Base-by-base conservation (phyloP, 2,113 vertebrate species). In the Onychostruthus taczanowskii region DNA sequence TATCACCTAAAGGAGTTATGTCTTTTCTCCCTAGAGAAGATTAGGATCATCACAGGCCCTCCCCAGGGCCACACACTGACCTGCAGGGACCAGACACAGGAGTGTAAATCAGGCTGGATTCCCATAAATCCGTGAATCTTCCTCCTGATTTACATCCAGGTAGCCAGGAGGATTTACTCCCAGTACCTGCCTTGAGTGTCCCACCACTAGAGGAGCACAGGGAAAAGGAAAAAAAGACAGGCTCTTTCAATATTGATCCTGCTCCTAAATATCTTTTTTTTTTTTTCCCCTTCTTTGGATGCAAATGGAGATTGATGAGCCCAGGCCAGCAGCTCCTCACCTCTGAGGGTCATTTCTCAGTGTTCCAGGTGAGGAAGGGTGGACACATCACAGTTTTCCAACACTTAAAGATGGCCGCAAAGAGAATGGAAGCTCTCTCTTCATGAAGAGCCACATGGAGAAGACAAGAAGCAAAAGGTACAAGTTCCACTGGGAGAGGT, bases 221-320 rank as follows among this genome's bases (percentile, higher is more conserved):
- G 6, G 22, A 18, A 28, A 68, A 66, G 31, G 41, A 61, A 56
- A 62, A 67, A 59, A 62, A 52, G 7, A 12, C 6, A n/a, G 8
- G n/a, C 26, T 74, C 33, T 68, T 80, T 72, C 33, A n/a, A 27
- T 75, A 82, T 81, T 61, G 88, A 95, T 94, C 70, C 75, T 61
- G 46, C 78, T 88, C 84, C 75, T 87, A 91, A 83, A 93, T 76
- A 33, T 61, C 11, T 39, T 12, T 43, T 53, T 37, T 53, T 37
- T 49, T 70, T 53, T 16, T 8, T 0, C 2, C 3, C 5, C 7
- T 64, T 52, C 35, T 86, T 92, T 58, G 66, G 66, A 79, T 83
- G 77, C 72, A 88, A 81, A 90, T 63, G 35, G 79, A 91, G 95
- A 91, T 92, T 37, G 76, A 81, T 92, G 93, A 92, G 77, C 33